Base-by-base conservation (phyloP, 2,888 invertebrate species). In the Scaptodrosophila latifasciaeformis region DNA sequence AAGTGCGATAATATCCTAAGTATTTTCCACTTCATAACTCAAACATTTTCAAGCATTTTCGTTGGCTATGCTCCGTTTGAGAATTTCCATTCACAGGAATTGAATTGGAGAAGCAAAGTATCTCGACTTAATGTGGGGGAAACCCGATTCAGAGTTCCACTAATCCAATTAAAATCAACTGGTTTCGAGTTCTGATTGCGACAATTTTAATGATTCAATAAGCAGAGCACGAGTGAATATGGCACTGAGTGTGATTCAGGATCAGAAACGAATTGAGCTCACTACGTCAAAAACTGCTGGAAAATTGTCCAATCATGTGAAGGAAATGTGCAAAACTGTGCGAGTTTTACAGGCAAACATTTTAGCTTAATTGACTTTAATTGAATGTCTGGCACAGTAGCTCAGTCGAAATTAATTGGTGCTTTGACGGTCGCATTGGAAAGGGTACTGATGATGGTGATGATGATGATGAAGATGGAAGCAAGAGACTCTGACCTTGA, bases 121-220 rank as follows among this genome's bases (percentile, higher is more conserved):
- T n/a, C n/a, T n/a, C n/a, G n/a, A n/a, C n/a, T n/a, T n/a, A n/a
- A n/a, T n/a, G n/a, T n/a, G n/a, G n/a, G n/a, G n/a, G n/a, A n/a
- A n/a, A n/a, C n/a, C n/a, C n/a, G n/a, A n/a, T n/a, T n/a, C n/a
- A n/a, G n/a, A n/a, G n/a, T n/a, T n/a, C n/a, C n/a, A n/a, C n/a
- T n/a, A n/a, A n/a, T n/a, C n/a, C n/a, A n/a, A n/a, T n/a, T n/a
- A 27, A 27, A 54, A 39, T 53, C 45, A 53, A 59, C 61, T 59
- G 53, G 47, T 48, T 39, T 10, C 17, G 27, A 37, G 19, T 24
- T 47, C 21, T 31, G 58, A 47, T 40, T n/a, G 48, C 40, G 55
- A 56, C 58, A 57, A 24, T 30, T 59, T 45, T 45, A 27, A 49
- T 40, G 57, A 29, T 39, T 50, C 39, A 49, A 59, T 50, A 34